These are phyloP conservation scores for Magallana gigas DNA, from an alignment of 1,140 invertebrate genomes.

Conservation along the genomic window DNA sequence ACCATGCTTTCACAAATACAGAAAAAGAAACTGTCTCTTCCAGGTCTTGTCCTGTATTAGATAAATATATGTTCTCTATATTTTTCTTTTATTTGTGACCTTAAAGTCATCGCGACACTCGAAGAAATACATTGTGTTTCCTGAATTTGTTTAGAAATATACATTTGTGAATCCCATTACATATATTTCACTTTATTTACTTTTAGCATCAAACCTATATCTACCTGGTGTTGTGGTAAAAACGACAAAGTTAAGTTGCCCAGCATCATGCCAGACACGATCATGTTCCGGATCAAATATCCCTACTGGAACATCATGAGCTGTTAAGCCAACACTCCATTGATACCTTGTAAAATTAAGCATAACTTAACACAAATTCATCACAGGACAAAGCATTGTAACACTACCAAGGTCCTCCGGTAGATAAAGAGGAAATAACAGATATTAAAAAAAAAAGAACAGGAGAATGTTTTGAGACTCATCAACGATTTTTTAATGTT, in stretches of 20 bases:
- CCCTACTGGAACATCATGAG: constrained; percentile 19
- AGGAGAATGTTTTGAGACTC: too few relatives aligned
- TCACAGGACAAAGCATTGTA: not conserved
- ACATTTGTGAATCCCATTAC: too few relatives aligned
- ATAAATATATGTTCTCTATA: not conserved
- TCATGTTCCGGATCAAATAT: constrained; percentile 39
- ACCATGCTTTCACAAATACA: constrained; percentile 47
- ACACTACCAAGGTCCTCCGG: not conserved
- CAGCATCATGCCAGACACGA: constrained; percentile 47
- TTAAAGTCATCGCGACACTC: too few relatives aligned
- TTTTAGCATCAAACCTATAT: too few relatives aligned
- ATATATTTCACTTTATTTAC: too few relatives aligned
- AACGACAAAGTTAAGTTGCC: not conserved
- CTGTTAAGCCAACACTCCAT: constrained; percentile 51
- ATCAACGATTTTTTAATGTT: too few relatives aligned
- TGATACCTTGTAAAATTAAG: constrained; percentile 38
- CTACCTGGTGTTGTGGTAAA: constrained; percentile 42
- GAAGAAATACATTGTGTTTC: too few relatives aligned
- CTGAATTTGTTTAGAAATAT: too few relatives aligned
- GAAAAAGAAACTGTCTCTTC: constrained; percentile 46
- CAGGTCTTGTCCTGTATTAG: constrained; percentile 23
- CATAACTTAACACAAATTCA: too few relatives aligned
- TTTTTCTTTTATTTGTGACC: too few relatives aligned
- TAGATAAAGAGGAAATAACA: too few relatives aligned
- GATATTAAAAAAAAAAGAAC: too few relatives aligned